Evolutionary conservation across 2,797 vertebrate genomes (phyloP).

Genomic region (Aphelocoma californica): DNA sequence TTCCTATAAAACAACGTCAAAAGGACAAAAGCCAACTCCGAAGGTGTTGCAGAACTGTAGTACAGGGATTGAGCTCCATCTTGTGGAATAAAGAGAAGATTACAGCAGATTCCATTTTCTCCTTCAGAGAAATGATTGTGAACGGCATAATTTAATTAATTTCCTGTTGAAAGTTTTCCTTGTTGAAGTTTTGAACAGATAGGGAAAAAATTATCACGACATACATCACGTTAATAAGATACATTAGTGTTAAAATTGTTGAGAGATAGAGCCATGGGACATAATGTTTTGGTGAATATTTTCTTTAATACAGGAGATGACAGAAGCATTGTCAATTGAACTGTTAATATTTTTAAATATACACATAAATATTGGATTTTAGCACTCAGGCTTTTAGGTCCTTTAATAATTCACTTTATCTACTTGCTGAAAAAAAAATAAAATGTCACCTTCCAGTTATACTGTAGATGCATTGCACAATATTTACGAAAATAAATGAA

Average conservation of each 20-base stretch:
- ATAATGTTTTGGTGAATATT: background rate
- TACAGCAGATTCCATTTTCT: background rate
- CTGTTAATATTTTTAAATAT: background rate
- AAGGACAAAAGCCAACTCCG: rapidly evolving
- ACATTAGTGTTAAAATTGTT: background rate
- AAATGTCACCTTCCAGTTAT: background rate
- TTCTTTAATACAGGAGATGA: background rate
- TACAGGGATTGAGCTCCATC: constrained; percentile 28
- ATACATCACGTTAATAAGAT: background rate
- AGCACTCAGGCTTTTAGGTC: background rate
- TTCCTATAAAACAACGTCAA: background rate
- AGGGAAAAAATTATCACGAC: background rate
- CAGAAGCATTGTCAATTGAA: background rate
- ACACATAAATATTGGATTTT: background rate
- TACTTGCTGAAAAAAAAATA: background rate
- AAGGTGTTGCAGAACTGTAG: background rate
- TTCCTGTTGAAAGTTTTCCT: background rate
- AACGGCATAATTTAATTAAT: background rate
- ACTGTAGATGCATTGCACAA: background rate
- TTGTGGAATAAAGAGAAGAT: background rate
- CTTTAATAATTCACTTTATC: background rate
- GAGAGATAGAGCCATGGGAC: rapidly evolving
- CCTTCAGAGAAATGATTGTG: background rate
- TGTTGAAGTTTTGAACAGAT: background rate
- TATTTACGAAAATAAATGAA: background rate